Evolutionary conservation across 2,888 invertebrate species (phyloP), one percentile per base, ranked within the genome.

Genomic region (Rhopalosiphum nymphaeae): DNA sequence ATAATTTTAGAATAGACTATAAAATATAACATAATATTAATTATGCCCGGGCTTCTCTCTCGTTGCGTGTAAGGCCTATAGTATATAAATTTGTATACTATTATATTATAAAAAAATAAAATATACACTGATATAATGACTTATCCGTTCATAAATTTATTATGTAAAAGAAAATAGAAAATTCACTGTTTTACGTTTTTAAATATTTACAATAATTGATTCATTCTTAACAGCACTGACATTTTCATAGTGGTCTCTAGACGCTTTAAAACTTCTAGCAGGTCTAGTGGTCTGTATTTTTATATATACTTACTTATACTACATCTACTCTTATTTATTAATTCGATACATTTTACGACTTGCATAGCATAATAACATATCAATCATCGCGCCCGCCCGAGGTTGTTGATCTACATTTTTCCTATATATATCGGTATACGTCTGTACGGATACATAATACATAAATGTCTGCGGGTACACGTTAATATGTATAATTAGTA

Each of bases 361-460:
- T 53, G 49, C n/a, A 36, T 78, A 4, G 7, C 25, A 57, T 42
- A 78, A 78, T 78, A 78, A 78, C 36, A 78, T 21, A 78, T 78
- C 36, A 13, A 78, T 78, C 78, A n/a, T 67, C 5, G 67, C n/a
- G 5, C n/a, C 16, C 21, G 36, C 78, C 78, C 21, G 36, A 78
- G 78, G 78, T 78, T 78, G 78, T 78, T 78, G 78, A 78, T 78
- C 78, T 36, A 78, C 36, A 78, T 78, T 78, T 78, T 78, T 42
- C 78, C 36, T 36, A 78, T 7, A 78, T 21, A 16, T 16, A n/a
- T 53, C 16, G 2, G 16, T 67, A 16, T 67, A 67, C n/a, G 67
- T 21, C 16, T 67, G 67, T 67, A 67, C 2, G 10, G 21, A 36
- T 36, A 78, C 36, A 78, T 67, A 36, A 78, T 36, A 78, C n/a